Base-by-base conservation (phyloP, 2,797 vertebrate species). In the Melanotaenia maccullochi region DNA sequence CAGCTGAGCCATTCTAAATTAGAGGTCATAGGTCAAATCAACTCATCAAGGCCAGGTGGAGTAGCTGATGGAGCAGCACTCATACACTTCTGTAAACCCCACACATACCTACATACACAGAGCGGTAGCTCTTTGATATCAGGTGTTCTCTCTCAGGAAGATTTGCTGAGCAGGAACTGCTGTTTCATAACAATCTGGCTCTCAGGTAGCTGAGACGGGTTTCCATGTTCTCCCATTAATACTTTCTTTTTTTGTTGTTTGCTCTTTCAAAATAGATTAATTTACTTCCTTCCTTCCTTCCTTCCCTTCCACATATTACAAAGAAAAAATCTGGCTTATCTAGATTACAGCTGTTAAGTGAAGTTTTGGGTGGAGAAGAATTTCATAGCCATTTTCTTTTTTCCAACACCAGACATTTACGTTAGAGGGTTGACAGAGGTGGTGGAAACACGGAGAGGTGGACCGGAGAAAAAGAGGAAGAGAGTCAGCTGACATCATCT, bases 401-500 rank as follows among this genome's bases (percentile, higher is more conserved):
- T 63, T 32, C 35, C 65, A 73, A 57, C 33, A 5, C 8, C 16
- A 7, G 36, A 13, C 20, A 8, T 13, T 52, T 52, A 25, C 22
- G 33, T 70, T 13, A 51, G 59, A 66, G 51, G 51, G 3, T 25
- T 24, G 22, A 52, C 22, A 73, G 72, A 71, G 33, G 63, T n/a
- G 44, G 54, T 59, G 68, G 76, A 61, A 66, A 60, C 56, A 47
- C 11, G 58, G 55, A 40, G 40, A 66, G 61, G 68, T 64, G 77
- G 83, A 72, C 66, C 6, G 9, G 66, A 49, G 51, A 58, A 55
- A 40, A 67, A 66, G 65, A 76, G 75, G 88, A 88, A 91, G 83
- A 73, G 68, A 70, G 44, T 58, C 62, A 74, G 77, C 68, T 93
- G 89, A 93, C 85, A 82, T 93, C 87, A 92, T 66, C 79, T 89